These are phyloP conservation scores for Larimichthys crocea DNA, from an alignment of 2,113 vertebrate genomes.

Conservation along the genomic window DNA sequence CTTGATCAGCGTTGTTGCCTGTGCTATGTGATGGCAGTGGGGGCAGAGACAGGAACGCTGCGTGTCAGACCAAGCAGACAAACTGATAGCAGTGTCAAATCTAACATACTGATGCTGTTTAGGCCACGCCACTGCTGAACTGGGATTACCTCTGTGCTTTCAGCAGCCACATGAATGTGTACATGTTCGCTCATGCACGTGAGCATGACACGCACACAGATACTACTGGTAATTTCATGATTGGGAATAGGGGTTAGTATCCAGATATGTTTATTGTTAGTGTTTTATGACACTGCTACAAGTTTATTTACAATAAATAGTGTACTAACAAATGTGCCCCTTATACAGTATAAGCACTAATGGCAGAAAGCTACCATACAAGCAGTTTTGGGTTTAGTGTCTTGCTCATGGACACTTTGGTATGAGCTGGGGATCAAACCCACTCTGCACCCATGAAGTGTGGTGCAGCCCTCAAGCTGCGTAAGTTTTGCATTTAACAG, in stretches of 20 bases:
- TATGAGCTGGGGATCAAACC: neutral
- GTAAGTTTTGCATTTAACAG: neutral
- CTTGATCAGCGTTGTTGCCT: constrained; percentile 38
- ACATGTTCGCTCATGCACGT: neutral
- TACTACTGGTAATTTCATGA: neutral
- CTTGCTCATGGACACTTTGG: neutral
- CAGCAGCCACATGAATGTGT: neutral
- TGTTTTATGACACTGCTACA: too few species aligned
- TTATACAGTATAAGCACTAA: neutral
- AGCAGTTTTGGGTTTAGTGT: neutral
- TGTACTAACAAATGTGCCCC: neutral
- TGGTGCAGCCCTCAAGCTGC: neutral
- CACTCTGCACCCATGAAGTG: neutral
- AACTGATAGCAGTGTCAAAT: constrained; percentile 75
- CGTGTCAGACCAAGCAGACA: constrained; percentile 43
- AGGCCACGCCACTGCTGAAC: constrained; percentile 27
- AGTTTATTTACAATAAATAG: too few species aligned
- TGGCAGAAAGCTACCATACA: neutral
- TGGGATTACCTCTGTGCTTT: constrained; percentile 14
- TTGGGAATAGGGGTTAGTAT: neutral
- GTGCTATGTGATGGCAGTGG: constrained; percentile 35
- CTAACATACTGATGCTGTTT: constrained; percentile 70
- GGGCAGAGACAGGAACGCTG: constrained; percentile 37
- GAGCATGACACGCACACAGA: neutral
- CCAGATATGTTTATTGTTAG: neutral